phyloP scores from a whole-genome alignment of 2,888 invertebrate genomes.

The Slavum lentiscoides region DNA sequence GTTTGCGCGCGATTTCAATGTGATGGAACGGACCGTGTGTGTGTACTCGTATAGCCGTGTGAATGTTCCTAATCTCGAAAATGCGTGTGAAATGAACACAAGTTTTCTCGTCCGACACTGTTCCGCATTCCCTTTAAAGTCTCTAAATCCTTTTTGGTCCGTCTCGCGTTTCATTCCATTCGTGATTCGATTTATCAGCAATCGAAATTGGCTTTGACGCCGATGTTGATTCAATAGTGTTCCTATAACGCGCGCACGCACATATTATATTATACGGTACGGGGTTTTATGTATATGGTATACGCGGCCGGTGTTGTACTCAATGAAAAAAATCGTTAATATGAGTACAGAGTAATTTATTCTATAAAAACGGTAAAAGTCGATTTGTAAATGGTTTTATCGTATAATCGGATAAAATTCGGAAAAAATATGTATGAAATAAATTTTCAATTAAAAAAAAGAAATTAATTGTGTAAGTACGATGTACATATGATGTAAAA shows the following conservation, averaged over 20 bases:
- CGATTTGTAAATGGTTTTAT: too few species aligned
- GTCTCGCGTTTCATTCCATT: constrained; percentile 21
- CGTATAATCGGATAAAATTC: too few species aligned
- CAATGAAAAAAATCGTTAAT: too few species aligned
- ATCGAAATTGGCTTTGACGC: constrained; percentile 8
- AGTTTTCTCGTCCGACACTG: constrained; percentile 11
- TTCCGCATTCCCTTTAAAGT: neutral
- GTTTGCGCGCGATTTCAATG: neutral
- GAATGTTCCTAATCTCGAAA: constrained; percentile 21
- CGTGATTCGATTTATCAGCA: constrained; percentile 17
- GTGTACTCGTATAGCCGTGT: neutral
- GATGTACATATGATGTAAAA: too few species aligned
- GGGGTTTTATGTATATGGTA: neutral
- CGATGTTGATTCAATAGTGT: neutral
- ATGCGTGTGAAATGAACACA: constrained; percentile 15
- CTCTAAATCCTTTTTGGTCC: constrained; percentile 22
- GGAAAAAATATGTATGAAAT: too few species aligned
- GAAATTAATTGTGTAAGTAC: too few species aligned
- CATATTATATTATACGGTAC: too few species aligned
- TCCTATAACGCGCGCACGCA: neutral
- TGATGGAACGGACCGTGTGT: neutral
- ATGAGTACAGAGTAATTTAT: too few species aligned
- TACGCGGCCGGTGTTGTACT: too few species aligned
- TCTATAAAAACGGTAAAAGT: too few species aligned
- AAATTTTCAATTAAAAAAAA: too few species aligned